phyloP scores from a whole-genome alignment of 2,888 invertebrate genomes.

The Aplocera efformata region DNA sequence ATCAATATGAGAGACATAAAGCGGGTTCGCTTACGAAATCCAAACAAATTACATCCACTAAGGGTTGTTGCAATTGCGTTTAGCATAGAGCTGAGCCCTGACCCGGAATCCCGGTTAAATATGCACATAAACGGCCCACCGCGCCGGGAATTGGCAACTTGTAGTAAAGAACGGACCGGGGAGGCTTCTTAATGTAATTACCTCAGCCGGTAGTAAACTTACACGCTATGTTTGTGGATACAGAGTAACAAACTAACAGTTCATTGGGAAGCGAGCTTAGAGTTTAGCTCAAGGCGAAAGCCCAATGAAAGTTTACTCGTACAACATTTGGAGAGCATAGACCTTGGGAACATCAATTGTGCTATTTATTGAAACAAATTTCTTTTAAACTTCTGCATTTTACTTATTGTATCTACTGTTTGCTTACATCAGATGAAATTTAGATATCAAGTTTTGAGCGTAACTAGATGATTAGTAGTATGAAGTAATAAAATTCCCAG shows the following conservation, averaged over 20 bases:
- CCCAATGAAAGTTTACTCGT: neutral
- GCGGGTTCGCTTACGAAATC: constrained; percentile 27
- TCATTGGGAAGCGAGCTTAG: constrained; percentile 25
- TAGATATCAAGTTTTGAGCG: too few relatives aligned
- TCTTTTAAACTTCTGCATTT: too few relatives aligned
- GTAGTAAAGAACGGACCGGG: constrained; percentile 48
- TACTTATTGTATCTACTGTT: too few relatives aligned
- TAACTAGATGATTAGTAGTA: too few relatives aligned
- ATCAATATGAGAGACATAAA: constrained; percentile 30
- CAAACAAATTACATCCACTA: constrained; percentile 40
- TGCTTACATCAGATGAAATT: too few relatives aligned
- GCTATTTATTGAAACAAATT: too few relatives aligned
- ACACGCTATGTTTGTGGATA: constrained; percentile 33
- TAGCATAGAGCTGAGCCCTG: constrained; percentile 24
- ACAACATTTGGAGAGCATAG: too few relatives aligned
- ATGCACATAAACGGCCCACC: constrained; percentile 54
- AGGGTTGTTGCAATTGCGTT: constrained; percentile 41
- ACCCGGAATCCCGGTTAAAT: constrained; percentile 50
- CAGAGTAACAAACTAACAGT: constrained; percentile 26
- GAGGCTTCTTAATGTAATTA: constrained; percentile 58
- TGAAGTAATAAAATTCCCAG: neutral
- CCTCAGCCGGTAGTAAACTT: constrained; percentile 36
- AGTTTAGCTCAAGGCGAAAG: constrained; percentile 7
- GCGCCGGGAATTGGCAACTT: constrained; percentile 47
- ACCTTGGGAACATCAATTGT: too few relatives aligned